Evolutionary conservation across 2,113 vertebrate species (phyloP).

Genomic region (Promerops cafer): DNA sequence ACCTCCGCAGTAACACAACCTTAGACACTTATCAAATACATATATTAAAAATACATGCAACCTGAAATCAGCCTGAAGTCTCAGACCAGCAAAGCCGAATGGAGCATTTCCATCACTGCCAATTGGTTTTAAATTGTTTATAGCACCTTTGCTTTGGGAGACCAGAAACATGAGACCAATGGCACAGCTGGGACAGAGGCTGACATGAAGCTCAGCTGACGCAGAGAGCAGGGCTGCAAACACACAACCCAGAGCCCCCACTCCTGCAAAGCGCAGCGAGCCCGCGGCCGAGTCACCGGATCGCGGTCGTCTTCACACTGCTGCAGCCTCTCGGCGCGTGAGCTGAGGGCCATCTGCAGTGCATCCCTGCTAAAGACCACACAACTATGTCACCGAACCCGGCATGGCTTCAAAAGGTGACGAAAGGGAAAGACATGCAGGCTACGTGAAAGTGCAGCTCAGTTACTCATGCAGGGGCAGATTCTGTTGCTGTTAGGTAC

Average conservation of each 20-base stretch:
- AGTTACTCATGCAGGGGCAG: neutral
- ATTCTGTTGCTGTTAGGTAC: neutral
- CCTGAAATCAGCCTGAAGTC: neutral
- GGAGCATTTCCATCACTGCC: neutral
- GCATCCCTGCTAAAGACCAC: neutral
- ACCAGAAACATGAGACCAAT: neutral
- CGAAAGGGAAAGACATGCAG: neutral
- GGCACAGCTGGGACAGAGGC: neutral
- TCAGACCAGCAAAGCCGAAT: neutral
- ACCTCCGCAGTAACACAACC: neutral
- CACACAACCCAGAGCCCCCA: neutral
- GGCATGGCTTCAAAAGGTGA: neutral
- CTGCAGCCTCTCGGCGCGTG: neutral
- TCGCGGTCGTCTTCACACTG: accelerated
- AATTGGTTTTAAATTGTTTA: neutral
- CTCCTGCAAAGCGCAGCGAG: neutral
- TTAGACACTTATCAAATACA: neutral
- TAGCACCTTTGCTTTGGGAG: neutral
- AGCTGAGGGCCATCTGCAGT: neutral
- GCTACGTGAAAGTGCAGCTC: neutral
- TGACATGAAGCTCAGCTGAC: neutral
- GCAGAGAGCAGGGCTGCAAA: neutral
- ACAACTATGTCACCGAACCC: neutral
- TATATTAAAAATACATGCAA: neutral
- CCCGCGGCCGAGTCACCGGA: neutral